Conservation (phyloP, 2,888 invertebrate species). For the Tholera decimalis region DNA sequence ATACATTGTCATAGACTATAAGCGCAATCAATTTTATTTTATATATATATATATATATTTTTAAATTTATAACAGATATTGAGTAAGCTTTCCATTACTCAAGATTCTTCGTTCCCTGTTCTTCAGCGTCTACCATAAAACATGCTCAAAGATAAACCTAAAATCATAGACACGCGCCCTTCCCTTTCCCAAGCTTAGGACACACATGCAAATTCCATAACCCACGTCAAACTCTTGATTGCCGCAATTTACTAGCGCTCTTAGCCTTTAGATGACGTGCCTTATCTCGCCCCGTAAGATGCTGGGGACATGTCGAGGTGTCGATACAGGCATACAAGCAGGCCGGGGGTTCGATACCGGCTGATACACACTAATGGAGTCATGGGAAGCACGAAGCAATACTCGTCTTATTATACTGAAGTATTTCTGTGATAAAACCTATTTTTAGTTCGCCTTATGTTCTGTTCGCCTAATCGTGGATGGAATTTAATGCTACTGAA, state of each 20-base stretch:
- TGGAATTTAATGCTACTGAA: conserved; percentile 49
- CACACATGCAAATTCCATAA: conserved; percentile 59
- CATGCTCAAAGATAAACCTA: conserved; percentile 27
- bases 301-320: conserved; percentile 77
- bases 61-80: too few relatives aligned
- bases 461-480: conserved; percentile 37
- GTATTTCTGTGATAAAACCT: conserved; percentile 50
- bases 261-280: conserved; percentile 79
- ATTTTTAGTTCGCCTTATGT: conserved; percentile 44
- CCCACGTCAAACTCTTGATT: conserved; percentile 65
- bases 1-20: too few relatives aligned
- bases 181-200: conserved; percentile 27
- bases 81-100: too few relatives aligned
- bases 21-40: too few relatives aligned
- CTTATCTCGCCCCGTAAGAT: conserved; percentile 79
- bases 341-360: conserved; percentile 73
- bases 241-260: conserved; percentile 79
- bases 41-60: too few relatives aligned
- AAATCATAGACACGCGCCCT: conserved; percentile 25
- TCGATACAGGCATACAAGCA: conserved; percentile 72
- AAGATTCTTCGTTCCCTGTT: too few relatives aligned
- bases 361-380: conserved; percentile 87
- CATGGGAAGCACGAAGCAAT: conserved; percentile 75
- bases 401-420: conserved; percentile 56
- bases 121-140: conserved; percentile 7